phyloP scores from a whole-genome alignment of 1,140 invertebrate species.

The Panulirus ornatus region DNA sequence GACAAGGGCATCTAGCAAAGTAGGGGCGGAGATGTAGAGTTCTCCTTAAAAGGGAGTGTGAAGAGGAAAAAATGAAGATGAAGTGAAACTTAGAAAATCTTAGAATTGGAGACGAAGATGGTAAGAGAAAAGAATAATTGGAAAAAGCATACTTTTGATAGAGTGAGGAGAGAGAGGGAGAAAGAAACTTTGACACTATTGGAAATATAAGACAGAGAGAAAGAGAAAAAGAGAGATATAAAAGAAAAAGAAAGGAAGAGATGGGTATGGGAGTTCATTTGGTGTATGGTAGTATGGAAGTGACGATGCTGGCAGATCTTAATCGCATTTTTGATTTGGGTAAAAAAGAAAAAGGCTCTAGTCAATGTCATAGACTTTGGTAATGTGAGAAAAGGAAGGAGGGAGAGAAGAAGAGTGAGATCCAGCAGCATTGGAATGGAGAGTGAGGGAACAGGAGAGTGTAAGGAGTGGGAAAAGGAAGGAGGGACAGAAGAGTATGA shows the following conservation, averaged over 20 bases:
- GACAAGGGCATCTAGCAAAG: not conserved
- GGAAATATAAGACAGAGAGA: not conserved
- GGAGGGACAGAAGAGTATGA: not conserved
- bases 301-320: too few relatives aligned
- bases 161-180: not conserved
- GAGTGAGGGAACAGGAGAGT: not conserved
- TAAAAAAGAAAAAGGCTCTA: too few relatives aligned
- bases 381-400: not conserved
- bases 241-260: not conserved
- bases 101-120: too few relatives aligned
- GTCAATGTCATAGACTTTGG: too few relatives aligned
- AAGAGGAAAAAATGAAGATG: not conserved
- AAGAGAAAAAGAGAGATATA: not conserved
- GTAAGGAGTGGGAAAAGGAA: not conserved
- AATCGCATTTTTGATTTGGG: too few relatives aligned
- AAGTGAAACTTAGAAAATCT: too few relatives aligned
- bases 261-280: too few relatives aligned
- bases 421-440: not conserved
- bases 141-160: not conserved
- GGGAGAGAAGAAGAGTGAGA: not conserved
- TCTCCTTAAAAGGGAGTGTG: too few relatives aligned
- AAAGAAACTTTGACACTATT: not conserved
- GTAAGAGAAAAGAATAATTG: not conserved
- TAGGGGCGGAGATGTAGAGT: too few relatives aligned
- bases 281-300: too few relatives aligned